These are phyloP conservation scores for Ctenicera cuprea DNA, from an alignment of 2,888 invertebrate genomes.

Conservation along the genomic window DNA sequence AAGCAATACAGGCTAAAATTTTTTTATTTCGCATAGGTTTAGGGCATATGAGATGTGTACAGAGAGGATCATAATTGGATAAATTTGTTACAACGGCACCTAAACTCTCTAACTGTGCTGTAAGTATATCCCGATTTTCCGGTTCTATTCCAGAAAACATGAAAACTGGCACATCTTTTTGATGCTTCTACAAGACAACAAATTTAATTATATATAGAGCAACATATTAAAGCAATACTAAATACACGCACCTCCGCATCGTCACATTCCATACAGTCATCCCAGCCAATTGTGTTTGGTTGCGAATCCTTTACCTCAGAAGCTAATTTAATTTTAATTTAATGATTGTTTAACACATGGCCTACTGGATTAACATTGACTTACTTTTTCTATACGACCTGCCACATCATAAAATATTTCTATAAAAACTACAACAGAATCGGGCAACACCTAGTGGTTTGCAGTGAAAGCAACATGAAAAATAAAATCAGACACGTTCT, in stretches of 20 bases:
- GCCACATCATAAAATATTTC: too few species aligned
- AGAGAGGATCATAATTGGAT: constrained; percentile 75
- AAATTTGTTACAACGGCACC: constrained; percentile 80
- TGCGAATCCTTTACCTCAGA: constrained; percentile 72
- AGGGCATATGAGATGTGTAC: constrained; percentile 87
- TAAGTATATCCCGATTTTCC: constrained; percentile 57
- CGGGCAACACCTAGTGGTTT: too few species aligned
- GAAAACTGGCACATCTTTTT: constrained; percentile 26
- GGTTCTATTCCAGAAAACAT: constrained; percentile 67
- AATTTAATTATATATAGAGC: background rate
- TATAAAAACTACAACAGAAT: too few species aligned
- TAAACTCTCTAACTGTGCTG: constrained; percentile 62
- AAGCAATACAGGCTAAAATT: constrained; percentile 88
- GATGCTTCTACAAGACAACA: constrained; percentile 4
- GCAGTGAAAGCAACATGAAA: too few species aligned
- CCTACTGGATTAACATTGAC: too few species aligned
- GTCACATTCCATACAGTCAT: constrained; percentile 73
- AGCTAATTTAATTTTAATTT: too few species aligned
- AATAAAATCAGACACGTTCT: too few species aligned
- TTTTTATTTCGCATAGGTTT: constrained; percentile 90
- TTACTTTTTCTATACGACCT: too few species aligned
- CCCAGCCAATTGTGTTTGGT: constrained; percentile 84
- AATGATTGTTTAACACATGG: too few species aligned
- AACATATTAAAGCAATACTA: too few species aligned
- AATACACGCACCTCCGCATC: constrained; percentile 12